A percentile compares a stretch with the other conserved stretches of the same genome.
These are phyloP conservation scores for Passer montanus DNA, from an alignment of 2,113 vertebrate genomes.

Conservation along the genomic window DNA sequence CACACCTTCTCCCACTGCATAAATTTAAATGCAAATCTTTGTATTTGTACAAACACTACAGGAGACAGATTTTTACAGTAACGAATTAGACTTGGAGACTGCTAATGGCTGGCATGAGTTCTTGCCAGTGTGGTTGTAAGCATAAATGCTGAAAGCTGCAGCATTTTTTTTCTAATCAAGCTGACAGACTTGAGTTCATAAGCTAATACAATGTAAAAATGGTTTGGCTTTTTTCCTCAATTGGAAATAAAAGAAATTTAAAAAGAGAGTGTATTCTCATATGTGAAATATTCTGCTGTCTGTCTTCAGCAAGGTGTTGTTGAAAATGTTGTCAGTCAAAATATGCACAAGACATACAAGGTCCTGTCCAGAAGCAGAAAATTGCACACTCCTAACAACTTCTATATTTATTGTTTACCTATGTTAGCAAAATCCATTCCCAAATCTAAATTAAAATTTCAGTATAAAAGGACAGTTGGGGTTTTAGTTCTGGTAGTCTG, in stretches of 20 bases:
- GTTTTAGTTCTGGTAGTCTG: slow-evolving; percentile 55
- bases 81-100: background rate
- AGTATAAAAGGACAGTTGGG: slow-evolving; percentile 3
- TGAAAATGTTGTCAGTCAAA: background rate
- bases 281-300: background rate
- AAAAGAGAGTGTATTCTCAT: background rate
- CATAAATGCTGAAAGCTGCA: background rate
- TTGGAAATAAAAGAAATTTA: background rate
- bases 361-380: background rate
- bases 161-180: background rate
- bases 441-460: slow-evolving; percentile 43
- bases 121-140: background rate
- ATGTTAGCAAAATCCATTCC: background rate
- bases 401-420: background rate
- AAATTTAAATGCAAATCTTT: slow-evolving; percentile 46
- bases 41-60: background rate
- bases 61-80: slow-evolving; percentile 26
- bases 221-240: background rate
- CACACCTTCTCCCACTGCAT: slow-evolving; percentile 20
- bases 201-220: background rate
- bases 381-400: background rate
- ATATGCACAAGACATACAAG: background rate
- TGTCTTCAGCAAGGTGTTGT: background rate
- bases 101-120: background rate
- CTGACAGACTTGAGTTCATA: background rate